These are phyloP conservation scores for Argynnis bischoffii DNA, from an alignment of 2,888 invertebrate genomes.

Conservation along the genomic window DNA sequence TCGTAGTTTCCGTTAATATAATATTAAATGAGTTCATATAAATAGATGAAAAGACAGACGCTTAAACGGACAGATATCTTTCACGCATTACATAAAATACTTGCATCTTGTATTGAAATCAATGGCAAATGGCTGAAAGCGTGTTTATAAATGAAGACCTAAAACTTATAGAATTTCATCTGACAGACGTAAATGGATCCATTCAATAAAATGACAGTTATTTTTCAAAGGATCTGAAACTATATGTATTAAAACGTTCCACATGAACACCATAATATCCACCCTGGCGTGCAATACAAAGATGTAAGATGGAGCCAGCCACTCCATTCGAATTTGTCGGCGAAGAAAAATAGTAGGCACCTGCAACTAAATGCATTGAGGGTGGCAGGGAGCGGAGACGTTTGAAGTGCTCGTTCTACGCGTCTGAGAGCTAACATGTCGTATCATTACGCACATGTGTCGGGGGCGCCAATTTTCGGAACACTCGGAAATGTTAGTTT, in stretches of 20 bases:
- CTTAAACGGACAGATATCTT: too few relatives aligned
- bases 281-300: conserved; percentile 48
- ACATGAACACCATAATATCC: conserved; percentile 47
- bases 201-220: conserved; percentile 45
- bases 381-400: conserved; percentile 44
- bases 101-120: neutral
- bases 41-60: too few relatives aligned
- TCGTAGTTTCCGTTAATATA: too few relatives aligned
- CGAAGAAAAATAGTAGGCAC: conserved; percentile 76
- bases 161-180: neutral
- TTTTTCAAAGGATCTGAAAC: conserved; percentile 49
- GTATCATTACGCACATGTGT: conserved; percentile 71
- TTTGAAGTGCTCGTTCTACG: conserved; percentile 74
- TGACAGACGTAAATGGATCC: conserved; percentile 29
- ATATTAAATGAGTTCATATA: too few relatives aligned
- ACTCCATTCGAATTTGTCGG: conserved; percentile 70
- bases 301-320: conserved; percentile 53
- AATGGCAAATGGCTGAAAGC: neutral
- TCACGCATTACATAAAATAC: neutral
- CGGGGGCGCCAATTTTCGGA: conserved; percentile 54
- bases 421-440: conserved; percentile 59
- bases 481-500: conserved; percentile 43
- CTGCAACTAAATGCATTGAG: conserved; percentile 77
- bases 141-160: conserved; percentile 2
- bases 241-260: conserved; percentile 48